Evolutionary conservation across 1,140 invertebrate species (phyloP), one percentile per base, ranked within the genome.

Genomic region (Phymorhynchus buccinoides): DNA sequence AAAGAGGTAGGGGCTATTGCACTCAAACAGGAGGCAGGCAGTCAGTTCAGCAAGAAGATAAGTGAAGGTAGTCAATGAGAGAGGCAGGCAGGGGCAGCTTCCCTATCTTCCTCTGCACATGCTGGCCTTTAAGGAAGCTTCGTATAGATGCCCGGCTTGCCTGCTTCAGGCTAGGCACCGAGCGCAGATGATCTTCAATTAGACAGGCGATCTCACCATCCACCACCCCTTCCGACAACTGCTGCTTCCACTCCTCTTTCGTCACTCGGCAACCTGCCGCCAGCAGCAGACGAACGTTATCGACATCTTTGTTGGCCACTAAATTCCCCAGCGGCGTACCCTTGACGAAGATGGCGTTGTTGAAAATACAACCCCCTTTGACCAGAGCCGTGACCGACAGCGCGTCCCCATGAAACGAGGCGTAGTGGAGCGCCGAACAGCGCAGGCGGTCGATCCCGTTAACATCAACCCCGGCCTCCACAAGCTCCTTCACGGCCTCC

Each of bases 381-480:
- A 92, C 86, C 16, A 90, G 68, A 2, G 82, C 56, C 22, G 37
- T 52, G 66, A 88, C 87, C 14, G 91, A 79, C 1, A 73, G 44
- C 1, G 86, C 62, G 56, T 87, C 81, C 0, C 87, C 84, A 77
- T 90, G 87, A 66, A 89, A 88, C 18, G 87, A 86, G 22, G 90
- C 88, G 81, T 92, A 92, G 68, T 91, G 90, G 16, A 92, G 80
- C 4, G 89, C 88, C 22, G 90, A 90, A 44, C 89, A 90, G n/a
- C 87, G 73, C 71, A 90, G 84, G 32, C 88, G 73, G 48, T 92
- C 91, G 7, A 80, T 77, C 27, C 80, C 44, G 41, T 86, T 86
- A 14, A 89, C 84, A 66, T 89, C 80, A 30, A 88, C 88, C 6
- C 91, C 91, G 81, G 87, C 71, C 39, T 87, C 68, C 35, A 92